Evolutionary conservation across 2,888 invertebrate species (phyloP), one percentile per base, ranked within the genome.

Genomic region (Mythimna lalbum): DNA sequence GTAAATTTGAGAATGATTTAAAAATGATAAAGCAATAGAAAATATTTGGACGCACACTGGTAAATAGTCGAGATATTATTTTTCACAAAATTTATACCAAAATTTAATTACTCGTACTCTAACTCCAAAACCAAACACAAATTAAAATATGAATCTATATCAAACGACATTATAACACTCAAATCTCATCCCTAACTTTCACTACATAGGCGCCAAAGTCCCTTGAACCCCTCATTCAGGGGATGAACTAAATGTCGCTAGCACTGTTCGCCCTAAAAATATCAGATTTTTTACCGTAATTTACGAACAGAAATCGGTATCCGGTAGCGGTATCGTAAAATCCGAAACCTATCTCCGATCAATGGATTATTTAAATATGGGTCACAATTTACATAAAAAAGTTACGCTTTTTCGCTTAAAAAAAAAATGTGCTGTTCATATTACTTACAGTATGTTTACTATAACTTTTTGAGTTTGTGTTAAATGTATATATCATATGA

Each of bases 361-460:
- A 78, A 60, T 64, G 73, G 82, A 76, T 77, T 79, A 78, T 81
- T 80, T 79, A 63, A 78, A 82, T 78, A 77, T 69, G 68, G 78
- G 73, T 80, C 73, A 69, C 63, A 69, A 78, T 85, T 83, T 70
- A 69, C 85, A 76, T 80, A 78, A 19, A 70, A 73, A 63, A 53
- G 67, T 66, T 63, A 62, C 52, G 55, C 31, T 21, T 47, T 65
- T 39, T 17, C 3, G 49, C 19, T 56, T 23, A 53, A 9, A 36
- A 73, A 52, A 56, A 36, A 76, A 27, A 55, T 49, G 14, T 43
- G 50, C 5, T 55, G 7, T 31, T 47, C 23, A 21, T 21, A 33
- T 27, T 47, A 57, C 64, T 47, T 52, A 47, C 9, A 4, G 43
- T 43, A 43, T 43, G 5, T 43, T 43, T 43, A 43, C 6, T 31